These are phyloP conservation scores for Notodonta dromedarius DNA, from an alignment of 2,888 invertebrate species.

Conservation along the genomic window DNA sequence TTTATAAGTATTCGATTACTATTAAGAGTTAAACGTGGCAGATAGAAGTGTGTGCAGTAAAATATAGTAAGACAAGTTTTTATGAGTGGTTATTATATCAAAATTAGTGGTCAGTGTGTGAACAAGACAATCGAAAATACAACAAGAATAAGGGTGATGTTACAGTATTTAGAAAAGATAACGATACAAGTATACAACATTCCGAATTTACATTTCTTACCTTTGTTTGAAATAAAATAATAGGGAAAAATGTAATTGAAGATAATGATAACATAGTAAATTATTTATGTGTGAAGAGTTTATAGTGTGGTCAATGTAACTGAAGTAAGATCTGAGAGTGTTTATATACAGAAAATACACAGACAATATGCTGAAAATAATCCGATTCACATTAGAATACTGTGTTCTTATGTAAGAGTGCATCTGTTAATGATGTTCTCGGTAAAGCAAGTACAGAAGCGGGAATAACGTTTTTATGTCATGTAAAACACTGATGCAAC, in stretches of 20 bases:
- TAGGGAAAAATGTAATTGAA: conserved; percentile 14
- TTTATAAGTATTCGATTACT: not conserved
- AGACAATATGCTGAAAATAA: conserved; percentile 29
- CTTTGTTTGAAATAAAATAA: not conserved
- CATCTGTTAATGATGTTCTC: conserved; percentile 33
- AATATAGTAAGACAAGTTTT: not conserved
- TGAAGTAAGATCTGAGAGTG: conserved; percentile 28
- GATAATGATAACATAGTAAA: conserved; percentile 3
- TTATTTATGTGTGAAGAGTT: conserved; percentile 14
- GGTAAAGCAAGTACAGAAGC: conserved; percentile 35
- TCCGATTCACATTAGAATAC: conserved; percentile 24
- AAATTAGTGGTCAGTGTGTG: conserved; percentile 22
- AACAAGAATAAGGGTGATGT: conserved; percentile 36
- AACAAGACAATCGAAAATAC: conserved; percentile 39
- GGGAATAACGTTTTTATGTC: conserved; percentile 41
- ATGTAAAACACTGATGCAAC: conserved; percentile 52
- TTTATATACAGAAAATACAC: conserved; percentile 26
- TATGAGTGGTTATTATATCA: conserved; percentile 18
- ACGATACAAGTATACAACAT: not conserved
- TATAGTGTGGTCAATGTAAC: conserved; percentile 17
- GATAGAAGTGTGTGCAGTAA: conserved; percentile 3
- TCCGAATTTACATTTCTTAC: not conserved
- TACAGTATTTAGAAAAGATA: conserved; percentile 24
- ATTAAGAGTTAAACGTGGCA: conserved; percentile 20
- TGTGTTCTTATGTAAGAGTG: conserved; percentile 32